Evolutionary conservation across 2,888 invertebrate genomes (phyloP).

Genomic region (Philereme vetulata): DNA sequence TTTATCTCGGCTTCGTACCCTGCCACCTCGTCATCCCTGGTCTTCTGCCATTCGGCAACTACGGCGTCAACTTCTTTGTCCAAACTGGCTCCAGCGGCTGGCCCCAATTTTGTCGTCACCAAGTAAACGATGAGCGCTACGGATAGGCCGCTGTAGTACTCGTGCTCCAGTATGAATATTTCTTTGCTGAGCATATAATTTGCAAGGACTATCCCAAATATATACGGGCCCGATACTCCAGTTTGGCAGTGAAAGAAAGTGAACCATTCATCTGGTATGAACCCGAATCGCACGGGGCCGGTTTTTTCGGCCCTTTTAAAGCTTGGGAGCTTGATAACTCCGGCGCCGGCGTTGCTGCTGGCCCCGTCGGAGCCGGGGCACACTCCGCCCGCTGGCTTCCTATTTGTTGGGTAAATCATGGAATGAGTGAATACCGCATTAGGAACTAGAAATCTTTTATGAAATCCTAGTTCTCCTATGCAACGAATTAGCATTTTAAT

Average conservation of each 20-base stretch:
- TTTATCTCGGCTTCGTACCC: conserved; percentile 80
- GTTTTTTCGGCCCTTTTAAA: conserved; percentile 50
- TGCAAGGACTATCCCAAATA: conserved; percentile 89
- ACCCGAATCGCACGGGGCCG: conserved; percentile 84
- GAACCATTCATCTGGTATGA: conserved; percentile 85
- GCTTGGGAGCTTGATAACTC: conserved; percentile 7
- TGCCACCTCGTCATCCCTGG: conserved; percentile 78
- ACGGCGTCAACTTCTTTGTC: conserved; percentile 88
- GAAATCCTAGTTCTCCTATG: conserved; percentile 28
- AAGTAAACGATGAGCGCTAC: conserved; percentile 84
- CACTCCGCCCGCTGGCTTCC: conserved; percentile 1
- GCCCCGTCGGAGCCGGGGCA: conserved; percentile 24
- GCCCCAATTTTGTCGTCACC: conserved; percentile 87
- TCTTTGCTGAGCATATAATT: conserved; percentile 97
- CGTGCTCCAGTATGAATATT: conserved; percentile 95
- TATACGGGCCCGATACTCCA: conserved; percentile 93
- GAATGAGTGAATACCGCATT: conserved; percentile 38
- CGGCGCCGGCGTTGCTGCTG: not conserved
- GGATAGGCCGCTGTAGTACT: conserved; percentile 91
- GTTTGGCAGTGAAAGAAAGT: conserved; percentile 95
- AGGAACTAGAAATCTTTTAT: conserved; percentile 35
- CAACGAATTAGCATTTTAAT: conserved; percentile 33
- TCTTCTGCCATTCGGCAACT: conserved; percentile 78
- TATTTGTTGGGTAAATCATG: conserved; percentile 35
- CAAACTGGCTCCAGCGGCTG: conserved; percentile 80